These are phyloP conservation scores for Pseudopipra pipra DNA, from an alignment of 2,113 vertebrate species.

Conservation along the genomic window DNA sequence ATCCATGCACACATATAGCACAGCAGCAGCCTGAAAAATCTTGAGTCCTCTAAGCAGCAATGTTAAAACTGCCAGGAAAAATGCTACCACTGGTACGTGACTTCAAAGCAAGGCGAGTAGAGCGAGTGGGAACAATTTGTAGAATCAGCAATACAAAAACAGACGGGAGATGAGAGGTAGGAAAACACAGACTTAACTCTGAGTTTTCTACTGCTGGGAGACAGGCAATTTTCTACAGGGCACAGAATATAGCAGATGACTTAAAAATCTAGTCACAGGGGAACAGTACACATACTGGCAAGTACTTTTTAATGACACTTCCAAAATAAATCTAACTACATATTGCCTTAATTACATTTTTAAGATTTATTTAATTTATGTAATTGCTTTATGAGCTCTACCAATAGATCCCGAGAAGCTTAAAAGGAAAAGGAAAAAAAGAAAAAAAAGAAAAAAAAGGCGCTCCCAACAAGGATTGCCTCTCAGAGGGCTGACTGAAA, in stretches of 20 bases:
- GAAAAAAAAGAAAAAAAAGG: background rate
- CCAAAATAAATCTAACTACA: conserved; percentile 2
- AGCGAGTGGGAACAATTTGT: background rate
- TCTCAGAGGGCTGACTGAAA: background rate
- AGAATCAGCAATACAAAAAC: background rate
- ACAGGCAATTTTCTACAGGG: background rate
- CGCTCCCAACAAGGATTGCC: background rate
- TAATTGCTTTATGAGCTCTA: conserved; percentile 1
- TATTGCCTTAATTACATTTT: conserved; percentile 3
- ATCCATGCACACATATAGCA: background rate
- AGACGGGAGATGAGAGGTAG: background rate
- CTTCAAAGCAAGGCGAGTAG: background rate
- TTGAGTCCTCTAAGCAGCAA: background rate
- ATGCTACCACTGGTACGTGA: accelerated
- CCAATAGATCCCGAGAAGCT: background rate
- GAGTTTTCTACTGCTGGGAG: background rate
- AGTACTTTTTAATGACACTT: conserved; percentile 4
- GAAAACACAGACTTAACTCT: background rate
- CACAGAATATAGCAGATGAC: background rate
- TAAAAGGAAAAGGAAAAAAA: background rate
- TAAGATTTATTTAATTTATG: background rate
- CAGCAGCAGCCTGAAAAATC: background rate
- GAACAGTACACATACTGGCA: background rate
- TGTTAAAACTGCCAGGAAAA: background rate
- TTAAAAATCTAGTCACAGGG: background rate